Conservation (phyloP, 35 echinoderm and acorn worm genomes). For the Strongylocentrotus purpuratus region DNA sequence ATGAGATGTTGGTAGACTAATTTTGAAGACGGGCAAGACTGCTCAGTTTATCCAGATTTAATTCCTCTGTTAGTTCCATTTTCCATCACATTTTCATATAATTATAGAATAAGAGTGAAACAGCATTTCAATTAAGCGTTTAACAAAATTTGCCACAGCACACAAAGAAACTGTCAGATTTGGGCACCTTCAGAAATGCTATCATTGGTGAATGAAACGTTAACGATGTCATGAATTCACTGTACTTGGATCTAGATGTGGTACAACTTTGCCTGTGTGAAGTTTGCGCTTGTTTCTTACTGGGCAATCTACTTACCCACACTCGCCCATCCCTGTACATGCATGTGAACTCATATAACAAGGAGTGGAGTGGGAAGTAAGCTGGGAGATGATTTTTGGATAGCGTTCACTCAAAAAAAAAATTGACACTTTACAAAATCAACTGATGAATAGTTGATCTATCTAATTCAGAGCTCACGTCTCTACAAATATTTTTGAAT, state of each 20-base stretch:
- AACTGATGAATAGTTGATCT: background rate
- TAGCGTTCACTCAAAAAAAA: no score
- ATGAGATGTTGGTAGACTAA: background rate
- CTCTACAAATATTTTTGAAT: background rate
- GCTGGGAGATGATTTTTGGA: background rate
- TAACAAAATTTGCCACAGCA: no score
- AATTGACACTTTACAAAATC: background rate
- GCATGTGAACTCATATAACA: background rate
- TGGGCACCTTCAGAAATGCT: no score
- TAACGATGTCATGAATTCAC: background rate
- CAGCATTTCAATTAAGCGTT: no score
- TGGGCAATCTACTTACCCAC: background rate
- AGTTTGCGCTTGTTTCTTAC: background rate
- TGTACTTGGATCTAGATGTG: background rate
- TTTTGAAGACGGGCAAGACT: background rate
- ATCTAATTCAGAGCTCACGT: background rate
- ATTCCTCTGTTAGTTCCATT: no score
- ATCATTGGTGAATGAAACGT: no score
- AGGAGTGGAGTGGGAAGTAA: background rate
- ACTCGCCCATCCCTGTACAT: background rate
- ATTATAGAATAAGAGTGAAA: no score
- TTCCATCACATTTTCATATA: no score
- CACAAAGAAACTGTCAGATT: no score
- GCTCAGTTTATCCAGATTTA: background rate
- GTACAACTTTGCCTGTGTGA: background rate